Evolutionary conservation across 2,888 invertebrate species (phyloP).

Genomic region (Amphipyra tragopoginis): DNA sequence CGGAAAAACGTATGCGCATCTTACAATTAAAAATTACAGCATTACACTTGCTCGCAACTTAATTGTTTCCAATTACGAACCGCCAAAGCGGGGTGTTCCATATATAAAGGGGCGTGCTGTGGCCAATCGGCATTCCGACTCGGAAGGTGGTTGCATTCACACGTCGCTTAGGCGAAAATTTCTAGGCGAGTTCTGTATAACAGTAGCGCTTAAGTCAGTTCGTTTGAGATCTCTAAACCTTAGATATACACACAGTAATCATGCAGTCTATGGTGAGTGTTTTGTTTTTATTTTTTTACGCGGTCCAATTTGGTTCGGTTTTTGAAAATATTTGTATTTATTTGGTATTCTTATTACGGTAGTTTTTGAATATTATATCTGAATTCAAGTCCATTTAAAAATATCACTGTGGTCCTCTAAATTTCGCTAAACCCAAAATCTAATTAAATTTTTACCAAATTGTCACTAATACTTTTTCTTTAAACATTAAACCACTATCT

Average conservation of each 20-base stretch:
- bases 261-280: constrained; percentile 89
- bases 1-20: constrained; percentile 78
- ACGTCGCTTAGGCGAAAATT: constrained; percentile 88
- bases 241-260: constrained; percentile 83
- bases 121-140: constrained; percentile 83
- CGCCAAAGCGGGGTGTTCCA: constrained; percentile 81
- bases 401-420: neutral
- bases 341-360: neutral
- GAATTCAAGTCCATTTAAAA: neutral
- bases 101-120: constrained; percentile 83
- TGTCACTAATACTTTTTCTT: neutral
- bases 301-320: constrained; percentile 9
- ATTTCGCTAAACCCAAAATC: neutral
- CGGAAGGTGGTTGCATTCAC: constrained; percentile 80
- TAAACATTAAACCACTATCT: too few relatives aligned
- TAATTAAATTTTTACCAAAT: neutral
- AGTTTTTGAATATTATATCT: neutral
- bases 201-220: constrained; percentile 89
- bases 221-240: constrained; percentile 88
- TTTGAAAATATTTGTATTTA: neutral
- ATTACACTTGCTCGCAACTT: constrained; percentile 84
- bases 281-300: constrained; percentile 45
- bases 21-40: constrained; percentile 83
- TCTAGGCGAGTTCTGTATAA: constrained; percentile 86
- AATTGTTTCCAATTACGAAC: constrained; percentile 88